Evolutionary conservation across 2,888 invertebrate species (phyloP).

Genomic region (Pimpla rufipes): DNA sequence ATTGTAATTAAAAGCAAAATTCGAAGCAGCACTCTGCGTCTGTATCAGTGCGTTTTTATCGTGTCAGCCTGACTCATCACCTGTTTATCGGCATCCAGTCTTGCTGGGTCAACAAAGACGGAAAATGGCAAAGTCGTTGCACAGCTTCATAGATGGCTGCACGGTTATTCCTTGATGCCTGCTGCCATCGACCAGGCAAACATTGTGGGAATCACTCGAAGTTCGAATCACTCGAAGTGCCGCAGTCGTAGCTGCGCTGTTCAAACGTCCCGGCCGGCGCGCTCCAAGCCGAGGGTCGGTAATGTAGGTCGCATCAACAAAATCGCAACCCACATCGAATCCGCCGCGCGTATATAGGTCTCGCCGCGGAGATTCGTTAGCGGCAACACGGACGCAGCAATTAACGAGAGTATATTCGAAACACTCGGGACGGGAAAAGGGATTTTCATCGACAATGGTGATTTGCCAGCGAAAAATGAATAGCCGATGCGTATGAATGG

Average conservation of each 20-base stretch:
- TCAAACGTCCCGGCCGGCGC: not conserved
- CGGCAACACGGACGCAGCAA: not conserved
- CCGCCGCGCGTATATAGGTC: not conserved
- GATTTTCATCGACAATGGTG: not conserved
- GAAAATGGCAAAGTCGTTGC: not conserved
- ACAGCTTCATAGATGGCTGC: not conserved
- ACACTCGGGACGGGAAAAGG: not conserved
- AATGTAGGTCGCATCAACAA: not conserved
- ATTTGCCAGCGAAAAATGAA: not conserved
- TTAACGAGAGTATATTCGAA: not conserved
- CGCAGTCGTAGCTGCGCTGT: not conserved
- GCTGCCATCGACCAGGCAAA: not conserved
- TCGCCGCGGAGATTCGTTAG: not conserved
- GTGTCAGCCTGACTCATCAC: not conserved
- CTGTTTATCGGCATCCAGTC: not conserved
- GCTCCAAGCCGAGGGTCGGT: not conserved
- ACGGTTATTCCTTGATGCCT: not conserved
- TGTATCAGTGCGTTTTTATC: not conserved
- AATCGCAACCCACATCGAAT: not conserved
- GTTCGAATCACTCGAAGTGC: not conserved
- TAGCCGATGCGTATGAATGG: not conserved
- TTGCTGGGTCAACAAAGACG: not conserved
- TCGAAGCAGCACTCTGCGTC: constrained; percentile 46
- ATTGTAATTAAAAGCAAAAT: constrained; percentile 71
- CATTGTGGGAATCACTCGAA: not conserved